These are phyloP conservation scores for Megalurothrips usitatus DNA, from an alignment of 2,888 invertebrate genomes.

Conservation along the genomic window DNA sequence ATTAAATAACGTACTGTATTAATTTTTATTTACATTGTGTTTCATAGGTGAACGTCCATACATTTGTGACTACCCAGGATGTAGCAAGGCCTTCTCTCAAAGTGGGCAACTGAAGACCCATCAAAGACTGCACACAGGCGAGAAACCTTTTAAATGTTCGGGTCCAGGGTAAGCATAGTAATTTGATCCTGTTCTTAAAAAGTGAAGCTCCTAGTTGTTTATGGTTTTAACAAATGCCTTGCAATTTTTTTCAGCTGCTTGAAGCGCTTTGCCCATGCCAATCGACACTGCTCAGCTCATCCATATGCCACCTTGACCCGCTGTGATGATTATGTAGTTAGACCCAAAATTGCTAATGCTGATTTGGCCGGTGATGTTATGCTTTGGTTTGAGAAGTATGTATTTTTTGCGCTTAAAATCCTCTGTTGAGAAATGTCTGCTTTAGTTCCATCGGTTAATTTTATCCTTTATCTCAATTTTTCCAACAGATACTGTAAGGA, in stretches of 20 bases:
- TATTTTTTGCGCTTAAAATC: background rate
- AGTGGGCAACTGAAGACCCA: constrained; percentile 74
- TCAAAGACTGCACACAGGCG: constrained; percentile 69
- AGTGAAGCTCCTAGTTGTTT: background rate
- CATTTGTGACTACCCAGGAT: constrained; percentile 66
- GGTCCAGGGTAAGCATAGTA: constrained; percentile 48
- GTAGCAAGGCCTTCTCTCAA: constrained; percentile 67
- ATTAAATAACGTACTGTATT: background rate
- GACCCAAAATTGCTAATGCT: constrained; percentile 49
- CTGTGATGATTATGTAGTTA: constrained; percentile 50
- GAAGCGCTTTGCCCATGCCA: constrained; percentile 70
- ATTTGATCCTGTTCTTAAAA: background rate
- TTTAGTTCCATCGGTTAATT: no score
- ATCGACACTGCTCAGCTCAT: constrained; percentile 68
- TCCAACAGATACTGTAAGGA: constrained; percentile 44
- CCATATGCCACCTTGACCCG: constrained; percentile 56
- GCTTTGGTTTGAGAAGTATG: constrained; percentile 51
- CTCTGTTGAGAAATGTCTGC: no score
- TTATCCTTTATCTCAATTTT: background rate
- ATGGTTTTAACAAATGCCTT: background rate
- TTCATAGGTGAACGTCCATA: constrained; percentile 66
- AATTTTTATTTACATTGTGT: background rate
- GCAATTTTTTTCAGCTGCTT: constrained; percentile 49
- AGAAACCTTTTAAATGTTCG: constrained; percentile 68
- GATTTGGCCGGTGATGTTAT: constrained; percentile 52